Conservation (phyloP, 2,113 vertebrate genomes). For the Nannobrachium achirus region DNA sequence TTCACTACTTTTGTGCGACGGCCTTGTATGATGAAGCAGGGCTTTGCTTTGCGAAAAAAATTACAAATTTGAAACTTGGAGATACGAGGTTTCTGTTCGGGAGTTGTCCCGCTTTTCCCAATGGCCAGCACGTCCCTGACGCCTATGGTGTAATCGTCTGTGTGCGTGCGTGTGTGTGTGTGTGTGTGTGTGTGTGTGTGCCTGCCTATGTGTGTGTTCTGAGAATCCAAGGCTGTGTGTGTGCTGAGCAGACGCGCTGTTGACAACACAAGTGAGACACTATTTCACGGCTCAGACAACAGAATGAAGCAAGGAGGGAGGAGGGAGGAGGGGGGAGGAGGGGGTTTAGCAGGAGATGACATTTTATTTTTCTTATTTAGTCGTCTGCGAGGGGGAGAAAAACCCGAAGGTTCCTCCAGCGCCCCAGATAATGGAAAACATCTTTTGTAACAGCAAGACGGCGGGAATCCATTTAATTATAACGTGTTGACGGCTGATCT, state of each 20-base stretch:
- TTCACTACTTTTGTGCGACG: too few species aligned
- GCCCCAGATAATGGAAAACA: conserved; percentile 59
- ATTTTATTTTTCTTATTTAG: conserved; percentile 50
- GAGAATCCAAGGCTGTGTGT: conserved; percentile 49
- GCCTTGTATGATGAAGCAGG: too few species aligned
- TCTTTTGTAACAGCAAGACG: conserved; percentile 69
- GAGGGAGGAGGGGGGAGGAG: too few species aligned
- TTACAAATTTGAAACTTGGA: too few species aligned
- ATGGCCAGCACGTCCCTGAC: too few species aligned
- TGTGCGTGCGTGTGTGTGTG: too few species aligned
- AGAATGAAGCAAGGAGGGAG: conserved; percentile 71
- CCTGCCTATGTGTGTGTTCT: conserved; percentile 46
- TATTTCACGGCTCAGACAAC: conserved; percentile 65
- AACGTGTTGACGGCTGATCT: conserved; percentile 65
- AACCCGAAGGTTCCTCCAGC: conserved; percentile 26
- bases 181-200: conserved; percentile 21
- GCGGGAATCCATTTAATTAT: conserved; percentile 74
- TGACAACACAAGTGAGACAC: conserved; percentile 65
- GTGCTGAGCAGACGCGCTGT: conserved; percentile 51
- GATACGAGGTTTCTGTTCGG: too few species aligned
- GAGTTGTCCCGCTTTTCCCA: too few species aligned
- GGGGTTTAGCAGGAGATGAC: conserved; percentile 62
- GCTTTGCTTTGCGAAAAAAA: too few species aligned
- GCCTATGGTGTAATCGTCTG: conserved; percentile 51
- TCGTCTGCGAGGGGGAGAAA: conserved; percentile 21